phyloP scores from a whole-genome alignment of 1,140 invertebrate species.

The Subanguina moxae region DNA sequence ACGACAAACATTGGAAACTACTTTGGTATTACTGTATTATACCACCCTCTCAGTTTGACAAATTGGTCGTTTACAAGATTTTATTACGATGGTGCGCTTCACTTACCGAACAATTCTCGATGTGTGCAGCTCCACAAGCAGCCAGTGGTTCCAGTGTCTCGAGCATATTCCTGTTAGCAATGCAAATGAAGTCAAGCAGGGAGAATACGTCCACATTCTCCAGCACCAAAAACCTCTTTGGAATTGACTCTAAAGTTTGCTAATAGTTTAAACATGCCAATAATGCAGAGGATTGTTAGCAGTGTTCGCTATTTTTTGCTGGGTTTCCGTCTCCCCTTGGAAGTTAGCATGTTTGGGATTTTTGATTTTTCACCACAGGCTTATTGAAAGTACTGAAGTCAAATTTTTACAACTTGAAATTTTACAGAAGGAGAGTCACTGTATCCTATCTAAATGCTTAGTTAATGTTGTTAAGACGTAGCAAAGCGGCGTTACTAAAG shows the following conservation, averaged over 20 bases:
- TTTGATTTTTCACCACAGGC: too few relatives aligned
- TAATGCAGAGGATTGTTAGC: too few relatives aligned
- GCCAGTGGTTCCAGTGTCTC: slow-evolving; percentile 47
- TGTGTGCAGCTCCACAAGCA: slow-evolving; percentile 29
- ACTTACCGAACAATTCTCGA: slow-evolving; percentile 36
- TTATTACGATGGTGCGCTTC: neutral
- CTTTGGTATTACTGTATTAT: too few relatives aligned
- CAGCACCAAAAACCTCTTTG: slow-evolving; percentile 33
- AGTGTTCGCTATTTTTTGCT: too few relatives aligned
- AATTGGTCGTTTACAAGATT: neutral
- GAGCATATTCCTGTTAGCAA: slow-evolving; percentile 44
- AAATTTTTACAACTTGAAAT: too few relatives aligned
- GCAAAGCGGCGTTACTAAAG: too few relatives aligned
- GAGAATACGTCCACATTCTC: slow-evolving; percentile 42
- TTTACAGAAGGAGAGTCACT: too few relatives aligned
- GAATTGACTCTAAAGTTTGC: slow-evolving; percentile 20
- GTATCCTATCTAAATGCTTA: too few relatives aligned
- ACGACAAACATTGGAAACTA: neutral
- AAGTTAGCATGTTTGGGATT: too few relatives aligned
- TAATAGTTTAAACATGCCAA: neutral
- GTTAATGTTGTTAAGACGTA: too few relatives aligned
- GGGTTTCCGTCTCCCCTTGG: too few relatives aligned
- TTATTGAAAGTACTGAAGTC: too few relatives aligned
- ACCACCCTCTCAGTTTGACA: neutral
- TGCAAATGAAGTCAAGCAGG: slow-evolving; percentile 36